These are phyloP conservation scores for Drosophila helvetica DNA, from an alignment of 2,888 invertebrate species.

Conservation along the genomic window DNA sequence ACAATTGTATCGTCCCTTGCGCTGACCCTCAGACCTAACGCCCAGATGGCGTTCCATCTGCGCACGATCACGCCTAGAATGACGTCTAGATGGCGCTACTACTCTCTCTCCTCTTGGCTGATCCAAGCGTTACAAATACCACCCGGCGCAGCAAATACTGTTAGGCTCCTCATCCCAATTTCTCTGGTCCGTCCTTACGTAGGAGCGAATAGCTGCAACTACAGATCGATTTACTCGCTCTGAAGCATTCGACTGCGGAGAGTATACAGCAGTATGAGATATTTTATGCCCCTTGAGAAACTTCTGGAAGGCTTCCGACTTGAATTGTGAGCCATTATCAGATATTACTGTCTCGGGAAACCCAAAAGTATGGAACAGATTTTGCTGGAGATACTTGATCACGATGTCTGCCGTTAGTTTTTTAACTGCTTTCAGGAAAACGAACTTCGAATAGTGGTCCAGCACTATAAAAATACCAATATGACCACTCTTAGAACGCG, in stretches of 20 bases:
- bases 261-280: too few relatives aligned
- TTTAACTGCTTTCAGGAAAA: neutral
- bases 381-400: neutral
- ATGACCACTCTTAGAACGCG: constrained; percentile 2
- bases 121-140: constrained; percentile 2
- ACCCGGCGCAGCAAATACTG: neutral
- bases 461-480: constrained; percentile 1
- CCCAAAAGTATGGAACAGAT: neutral
- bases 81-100: too few relatives aligned
- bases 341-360: neutral
- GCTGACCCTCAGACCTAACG: too few relatives aligned
- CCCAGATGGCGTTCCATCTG: too few relatives aligned
- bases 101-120: too few relatives aligned
- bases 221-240: constrained; percentile 9
- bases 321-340: constrained; percentile 8
- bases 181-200: neutral
- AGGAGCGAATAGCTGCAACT: neutral
- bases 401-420: too few relatives aligned
- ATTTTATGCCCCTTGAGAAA: neutral
- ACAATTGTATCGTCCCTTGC: too few relatives aligned
- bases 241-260: constrained; percentile 4
- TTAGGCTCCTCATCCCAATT: constrained; percentile 1
- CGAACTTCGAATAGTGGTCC: constrained; percentile 3
- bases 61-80: too few relatives aligned
- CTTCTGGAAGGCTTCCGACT: neutral